phyloP scores from a whole-genome alignment of 23 tunicate genomes.

The Ascidia mentula region DNA sequence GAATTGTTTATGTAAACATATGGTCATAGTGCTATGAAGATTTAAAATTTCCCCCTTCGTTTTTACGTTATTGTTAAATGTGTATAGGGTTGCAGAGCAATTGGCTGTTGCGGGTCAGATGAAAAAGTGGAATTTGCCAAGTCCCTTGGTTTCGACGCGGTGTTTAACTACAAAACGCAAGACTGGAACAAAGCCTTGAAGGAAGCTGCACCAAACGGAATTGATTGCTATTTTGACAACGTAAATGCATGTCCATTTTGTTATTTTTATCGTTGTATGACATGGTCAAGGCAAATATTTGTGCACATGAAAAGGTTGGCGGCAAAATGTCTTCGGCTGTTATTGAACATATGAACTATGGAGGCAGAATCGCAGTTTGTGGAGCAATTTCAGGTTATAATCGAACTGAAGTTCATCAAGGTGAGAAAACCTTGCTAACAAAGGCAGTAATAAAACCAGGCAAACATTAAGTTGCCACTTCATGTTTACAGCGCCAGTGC shows the following conservation, averaged over 20 bases:
- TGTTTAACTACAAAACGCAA: slow-evolving; percentile 20
- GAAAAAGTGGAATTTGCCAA: slow-evolving; percentile 37
- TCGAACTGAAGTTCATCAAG: not conserved
- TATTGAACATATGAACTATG: not conserved
- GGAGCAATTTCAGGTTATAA: not conserved
- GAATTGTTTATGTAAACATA: too few species aligned
- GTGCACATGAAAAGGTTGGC: not conserved
- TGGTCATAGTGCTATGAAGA: too few species aligned
- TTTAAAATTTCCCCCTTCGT: too few species aligned
- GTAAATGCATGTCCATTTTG: not conserved
- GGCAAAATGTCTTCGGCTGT: too few species aligned
- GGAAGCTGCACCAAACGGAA: slow-evolving; percentile 30
- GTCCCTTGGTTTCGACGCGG: slow-evolving; percentile 24
- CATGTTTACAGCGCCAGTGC: too few species aligned
- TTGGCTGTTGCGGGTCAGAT: slow-evolving; percentile 46
- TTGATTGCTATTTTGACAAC: slow-evolving; percentile 28
- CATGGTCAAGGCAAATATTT: too few species aligned
- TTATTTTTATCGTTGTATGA: not conserved
- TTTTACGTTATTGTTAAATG: not conserved
- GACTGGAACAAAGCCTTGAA: slow-evolving; percentile 4
- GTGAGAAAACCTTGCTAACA: too few species aligned
- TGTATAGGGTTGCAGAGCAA: slow-evolving; percentile 31
- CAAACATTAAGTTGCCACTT: too few species aligned
- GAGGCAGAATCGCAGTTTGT: not conserved
- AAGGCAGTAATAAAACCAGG: too few species aligned